A percentile compares a stretch with the other conserved stretches of the same genome.
phyloP scores from a whole-genome alignment of 1,140 invertebrate genomes.

The Cydia fagiglandana region DNA sequence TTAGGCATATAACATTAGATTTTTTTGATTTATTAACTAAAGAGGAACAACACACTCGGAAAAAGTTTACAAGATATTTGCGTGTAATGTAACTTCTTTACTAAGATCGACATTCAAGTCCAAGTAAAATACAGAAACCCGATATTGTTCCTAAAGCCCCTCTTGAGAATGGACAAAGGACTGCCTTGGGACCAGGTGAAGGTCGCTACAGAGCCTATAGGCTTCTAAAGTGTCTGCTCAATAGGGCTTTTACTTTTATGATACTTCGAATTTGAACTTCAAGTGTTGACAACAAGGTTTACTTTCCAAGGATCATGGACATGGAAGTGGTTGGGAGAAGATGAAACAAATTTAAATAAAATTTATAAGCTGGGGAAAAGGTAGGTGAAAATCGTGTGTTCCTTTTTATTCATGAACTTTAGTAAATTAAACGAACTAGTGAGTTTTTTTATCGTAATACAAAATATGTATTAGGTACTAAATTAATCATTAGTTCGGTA shows the following conservation, averaged over 20 bases:
- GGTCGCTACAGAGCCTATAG: not conserved
- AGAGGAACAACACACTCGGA: not conserved
- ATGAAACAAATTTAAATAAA: not conserved
- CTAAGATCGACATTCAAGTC: not conserved
- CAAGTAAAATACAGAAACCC: conserved; percentile 5
- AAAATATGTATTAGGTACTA: no score
- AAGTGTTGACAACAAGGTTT: not conserved
- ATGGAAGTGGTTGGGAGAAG: not conserved
- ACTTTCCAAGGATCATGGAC: not conserved
- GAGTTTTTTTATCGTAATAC: no score
- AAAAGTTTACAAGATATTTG: not conserved
- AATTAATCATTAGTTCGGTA: no score
- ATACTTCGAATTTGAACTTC: not conserved
- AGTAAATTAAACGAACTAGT: no score
- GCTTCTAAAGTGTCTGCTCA: not conserved
- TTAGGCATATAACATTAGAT: no score
- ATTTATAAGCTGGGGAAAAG: not conserved
- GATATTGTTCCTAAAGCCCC: not conserved
- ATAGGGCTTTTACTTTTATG: not conserved
- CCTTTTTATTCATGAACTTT: not conserved
- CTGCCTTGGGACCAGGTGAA: not conserved
- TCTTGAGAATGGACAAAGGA: not conserved
- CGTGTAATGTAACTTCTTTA: not conserved
- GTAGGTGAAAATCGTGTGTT: not conserved
- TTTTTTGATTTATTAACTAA: no score